phyloP scores from a whole-genome alignment of 2,113 vertebrate species.

The Buteo buteo region DNA sequence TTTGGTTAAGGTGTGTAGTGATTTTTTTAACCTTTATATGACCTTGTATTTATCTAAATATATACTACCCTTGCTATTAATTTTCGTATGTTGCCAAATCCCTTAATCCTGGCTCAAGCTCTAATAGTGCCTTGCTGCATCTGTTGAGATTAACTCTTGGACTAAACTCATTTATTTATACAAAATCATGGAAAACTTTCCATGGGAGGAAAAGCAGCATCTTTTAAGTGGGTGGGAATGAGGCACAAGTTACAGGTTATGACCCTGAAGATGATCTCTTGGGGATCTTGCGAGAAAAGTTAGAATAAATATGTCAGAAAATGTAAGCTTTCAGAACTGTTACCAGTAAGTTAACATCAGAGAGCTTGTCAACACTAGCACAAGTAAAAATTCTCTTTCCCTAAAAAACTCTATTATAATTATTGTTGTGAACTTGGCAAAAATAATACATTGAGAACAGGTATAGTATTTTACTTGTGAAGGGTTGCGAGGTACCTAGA shows the following conservation, averaged over 20 bases:
- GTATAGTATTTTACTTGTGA: background rate
- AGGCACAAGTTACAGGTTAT: background rate
- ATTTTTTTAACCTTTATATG: slow-evolving; percentile 12
- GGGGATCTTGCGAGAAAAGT: background rate
- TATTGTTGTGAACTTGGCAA: background rate
- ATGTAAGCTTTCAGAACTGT: background rate
- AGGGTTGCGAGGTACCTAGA: background rate
- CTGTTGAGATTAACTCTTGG: slow-evolving; percentile 29
- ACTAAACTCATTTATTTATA: slow-evolving; percentile 29
- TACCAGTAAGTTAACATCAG: background rate
- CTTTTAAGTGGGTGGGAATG: background rate
- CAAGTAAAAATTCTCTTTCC: background rate
- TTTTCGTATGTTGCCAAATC: slow-evolving; percentile 25
- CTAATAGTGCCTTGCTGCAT: background rate
- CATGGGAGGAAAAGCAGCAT: background rate
- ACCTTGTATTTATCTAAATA: slow-evolving; percentile 39
- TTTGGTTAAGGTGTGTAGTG: background rate
- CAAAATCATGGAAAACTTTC: background rate
- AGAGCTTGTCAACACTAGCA: background rate
- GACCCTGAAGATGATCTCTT: background rate
- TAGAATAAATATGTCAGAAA: background rate
- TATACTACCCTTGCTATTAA: background rate
- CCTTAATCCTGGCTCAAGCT: slow-evolving; percentile 50
- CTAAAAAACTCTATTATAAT: background rate
- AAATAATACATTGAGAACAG: background rate